Evolutionary conservation across 2,797 vertebrate species (phyloP), one percentile per base, ranked within the genome.

Genomic region (Amphiprion clarkii): DNA sequence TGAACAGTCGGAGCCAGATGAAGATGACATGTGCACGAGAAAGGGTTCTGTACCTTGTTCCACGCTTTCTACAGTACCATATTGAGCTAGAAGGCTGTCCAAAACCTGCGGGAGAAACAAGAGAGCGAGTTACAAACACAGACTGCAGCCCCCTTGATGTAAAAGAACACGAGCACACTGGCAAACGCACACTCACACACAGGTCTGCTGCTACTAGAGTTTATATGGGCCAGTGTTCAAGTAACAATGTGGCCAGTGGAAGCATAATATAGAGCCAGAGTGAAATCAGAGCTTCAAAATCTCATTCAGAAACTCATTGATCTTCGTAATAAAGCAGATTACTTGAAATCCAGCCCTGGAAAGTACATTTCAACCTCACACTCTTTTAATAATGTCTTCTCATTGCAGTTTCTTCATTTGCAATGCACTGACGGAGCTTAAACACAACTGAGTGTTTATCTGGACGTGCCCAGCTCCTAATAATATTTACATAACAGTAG

Each of bases 1-100:
- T 62, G 39, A 79, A 81, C 60, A 66, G 67, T 53, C 29, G 44
- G 49, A 85, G 60, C 44, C 64, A 83, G 68, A 79, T 71, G 77
- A 82, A 68, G 52, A 72, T 40, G 72, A 65, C 71, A 78, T 51
- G 59, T 58, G 62, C 51, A 56, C 33, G 59, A 64, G 54, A 68
- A 39, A 23, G 49, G 56, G 55, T 71, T 61, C 65, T 54, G 91
- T 95, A 99, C 97, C 97, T 98, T 98, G 97, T 89, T 98, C 97
- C 93, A 98, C 97, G 0, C 97, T 97, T 90, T 98, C 97, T 89
- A 98, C 97, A 0, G 96, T 96, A 84, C 97, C 97, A 75, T 96
- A 95, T 90, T 98, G 95, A 91, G 97, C 97, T 90, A 99, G 94
- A 79, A 99, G 96, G 86, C 96, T 90, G 54, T 99, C 97, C 90